Conservation (phyloP, 2,113 vertebrate genomes). For the Neopipo cinnamomea region DNA sequence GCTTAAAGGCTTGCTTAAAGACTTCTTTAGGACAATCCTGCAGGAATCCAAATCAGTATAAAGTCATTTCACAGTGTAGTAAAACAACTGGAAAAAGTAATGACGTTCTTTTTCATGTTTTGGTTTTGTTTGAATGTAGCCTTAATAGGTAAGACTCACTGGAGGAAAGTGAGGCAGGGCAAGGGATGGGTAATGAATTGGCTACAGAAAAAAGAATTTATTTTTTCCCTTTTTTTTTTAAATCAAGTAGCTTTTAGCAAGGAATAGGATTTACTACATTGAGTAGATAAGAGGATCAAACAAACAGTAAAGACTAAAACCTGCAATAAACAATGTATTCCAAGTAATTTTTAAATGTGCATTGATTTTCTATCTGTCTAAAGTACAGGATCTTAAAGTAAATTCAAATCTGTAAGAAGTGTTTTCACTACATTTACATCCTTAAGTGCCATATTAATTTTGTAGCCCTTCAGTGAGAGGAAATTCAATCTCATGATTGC, state of each 20-base stretch:
- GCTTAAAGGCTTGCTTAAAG: neutral
- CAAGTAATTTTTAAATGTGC: neutral
- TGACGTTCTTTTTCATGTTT: neutral
- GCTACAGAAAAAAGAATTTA: neutral
- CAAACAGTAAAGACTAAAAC: neutral
- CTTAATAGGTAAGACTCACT: neutral
- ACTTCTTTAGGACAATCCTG: neutral
- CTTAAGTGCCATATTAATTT: conserved; percentile 38
- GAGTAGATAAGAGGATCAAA: neutral
- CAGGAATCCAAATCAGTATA: conserved; percentile 5
- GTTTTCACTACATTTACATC: conserved; percentile 43
- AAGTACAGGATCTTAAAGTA: neutral
- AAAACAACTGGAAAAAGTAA: neutral
- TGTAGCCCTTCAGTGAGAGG: conserved; percentile 26
- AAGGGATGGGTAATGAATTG: neutral
- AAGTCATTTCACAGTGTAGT: neutral
- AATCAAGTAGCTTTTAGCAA: neutral
- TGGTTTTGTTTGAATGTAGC: neutral
- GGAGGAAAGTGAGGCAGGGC: neutral
- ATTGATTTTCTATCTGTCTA: neutral
- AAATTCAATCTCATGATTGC: conserved; percentile 24
- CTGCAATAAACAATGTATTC: neutral
- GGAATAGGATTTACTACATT: neutral
- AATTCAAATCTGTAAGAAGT: conserved; percentile 13
- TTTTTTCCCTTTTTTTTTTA: neutral